These are phyloP conservation scores for Biston stratarius DNA, from an alignment of 2,888 invertebrate genomes.

Conservation along the genomic window DNA sequence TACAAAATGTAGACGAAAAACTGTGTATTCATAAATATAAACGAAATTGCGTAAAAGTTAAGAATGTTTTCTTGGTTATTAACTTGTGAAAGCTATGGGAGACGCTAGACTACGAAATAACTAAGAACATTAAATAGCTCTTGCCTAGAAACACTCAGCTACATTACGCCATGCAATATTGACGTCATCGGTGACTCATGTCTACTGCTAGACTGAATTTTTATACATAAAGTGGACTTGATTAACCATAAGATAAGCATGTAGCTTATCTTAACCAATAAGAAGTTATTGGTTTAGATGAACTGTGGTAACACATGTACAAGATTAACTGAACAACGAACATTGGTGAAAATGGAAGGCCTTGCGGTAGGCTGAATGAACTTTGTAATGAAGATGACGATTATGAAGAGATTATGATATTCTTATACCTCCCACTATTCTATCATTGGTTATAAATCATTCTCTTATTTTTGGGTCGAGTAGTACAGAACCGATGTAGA, in stretches of 20 bases:
- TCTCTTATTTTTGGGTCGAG: not conserved
- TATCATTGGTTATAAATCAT: too few relatives aligned
- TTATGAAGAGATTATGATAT: too few relatives aligned
- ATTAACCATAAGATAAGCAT: not conserved
- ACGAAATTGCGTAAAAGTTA: not conserved
- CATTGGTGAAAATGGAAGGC: too few relatives aligned
- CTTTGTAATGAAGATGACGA: too few relatives aligned
- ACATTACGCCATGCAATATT: conserved; percentile 32
- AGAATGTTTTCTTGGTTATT: not conserved
- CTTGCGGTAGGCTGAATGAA: too few relatives aligned
- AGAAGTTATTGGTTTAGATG: too few relatives aligned
- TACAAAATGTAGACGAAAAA: not conserved
- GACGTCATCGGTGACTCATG: conserved; percentile 38
- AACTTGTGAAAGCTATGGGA: not conserved
- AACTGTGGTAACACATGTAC: too few relatives aligned
- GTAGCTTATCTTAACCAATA: too few relatives aligned
- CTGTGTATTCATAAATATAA: not conserved
- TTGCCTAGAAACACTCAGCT: conserved; percentile 17
- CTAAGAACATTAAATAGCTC: conserved; percentile 10
- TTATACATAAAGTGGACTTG: not conserved
- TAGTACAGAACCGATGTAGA: not conserved
- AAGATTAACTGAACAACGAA: too few relatives aligned
- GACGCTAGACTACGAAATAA: conserved; percentile 18
- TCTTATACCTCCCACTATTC: too few relatives aligned
- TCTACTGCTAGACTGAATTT: conserved; percentile 2